phyloP scores from a whole-genome alignment of 2,113 vertebrate species.

The Uropsilus gracilis region DNA sequence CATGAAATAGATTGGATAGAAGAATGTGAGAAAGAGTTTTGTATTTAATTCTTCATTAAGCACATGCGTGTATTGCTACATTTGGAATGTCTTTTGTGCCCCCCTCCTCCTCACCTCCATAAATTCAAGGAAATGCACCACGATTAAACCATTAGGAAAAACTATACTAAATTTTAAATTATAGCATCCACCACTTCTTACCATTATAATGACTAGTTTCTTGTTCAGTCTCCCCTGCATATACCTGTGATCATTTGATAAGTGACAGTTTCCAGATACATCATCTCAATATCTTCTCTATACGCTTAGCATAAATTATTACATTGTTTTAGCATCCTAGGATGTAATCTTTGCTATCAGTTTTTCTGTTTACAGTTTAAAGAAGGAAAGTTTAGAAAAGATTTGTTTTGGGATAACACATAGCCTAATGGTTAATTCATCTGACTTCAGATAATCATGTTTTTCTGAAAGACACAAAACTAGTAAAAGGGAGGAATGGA shows the following conservation, averaged over 20 bases:
- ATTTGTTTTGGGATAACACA: no score
- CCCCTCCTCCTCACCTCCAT: fast-evolving
- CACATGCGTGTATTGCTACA: neutral
- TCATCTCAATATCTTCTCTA: neutral
- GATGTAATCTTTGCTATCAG: neutral
- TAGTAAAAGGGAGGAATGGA: neutral
- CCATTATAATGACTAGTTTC: neutral
- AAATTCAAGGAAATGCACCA: neutral
- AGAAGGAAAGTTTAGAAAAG: neutral
- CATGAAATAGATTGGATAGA: neutral
- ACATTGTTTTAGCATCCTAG: neutral
- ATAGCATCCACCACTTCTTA: neutral
- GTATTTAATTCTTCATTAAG: neutral
- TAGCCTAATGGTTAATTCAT: no score
- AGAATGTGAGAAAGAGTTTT: neutral
- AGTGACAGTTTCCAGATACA: neutral
- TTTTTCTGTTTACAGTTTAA: neutral
- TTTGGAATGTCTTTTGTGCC: neutral
- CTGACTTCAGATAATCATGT: no score
- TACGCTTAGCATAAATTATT: neutral
- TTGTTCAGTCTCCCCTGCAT: neutral
- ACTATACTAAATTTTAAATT: neutral
- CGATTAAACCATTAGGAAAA: neutral
- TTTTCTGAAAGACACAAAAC: neutral
- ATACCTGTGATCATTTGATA: neutral